Evolutionary conservation across 2,113 vertebrate genomes (phyloP).

Genomic region (Lynx canadensis): DNA sequence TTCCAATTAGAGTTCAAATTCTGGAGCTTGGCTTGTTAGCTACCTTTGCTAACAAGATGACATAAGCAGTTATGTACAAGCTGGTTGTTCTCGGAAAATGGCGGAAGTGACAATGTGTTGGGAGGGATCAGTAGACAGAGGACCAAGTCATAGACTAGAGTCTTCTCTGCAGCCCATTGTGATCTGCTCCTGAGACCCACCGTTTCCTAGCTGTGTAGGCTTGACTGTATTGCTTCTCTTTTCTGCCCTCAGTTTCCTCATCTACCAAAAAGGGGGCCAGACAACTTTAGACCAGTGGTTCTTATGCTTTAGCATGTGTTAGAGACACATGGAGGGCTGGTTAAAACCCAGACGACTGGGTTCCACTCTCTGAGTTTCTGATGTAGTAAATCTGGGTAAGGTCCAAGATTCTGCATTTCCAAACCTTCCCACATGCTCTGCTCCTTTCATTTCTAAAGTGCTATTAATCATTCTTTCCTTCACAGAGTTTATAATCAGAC

Average conservation of each 20-base stretch:
- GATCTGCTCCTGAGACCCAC: not conserved
- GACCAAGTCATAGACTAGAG: not conserved
- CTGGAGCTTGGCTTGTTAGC: not conserved
- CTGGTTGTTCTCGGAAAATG: not conserved
- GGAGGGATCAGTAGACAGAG: not conserved
- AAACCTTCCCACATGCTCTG: not conserved
- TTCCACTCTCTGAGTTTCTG: not conserved
- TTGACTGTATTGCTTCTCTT: not conserved
- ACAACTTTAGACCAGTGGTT: not conserved
- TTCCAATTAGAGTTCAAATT: not conserved
- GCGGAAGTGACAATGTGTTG: not conserved
- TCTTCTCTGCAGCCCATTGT: not conserved
- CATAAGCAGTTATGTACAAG: not conserved
- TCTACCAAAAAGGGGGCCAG: not conserved
- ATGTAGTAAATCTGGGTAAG: not conserved
- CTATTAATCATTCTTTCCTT: conserved; percentile 20
- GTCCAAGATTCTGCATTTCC: not conserved
- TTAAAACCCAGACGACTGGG: not conserved
- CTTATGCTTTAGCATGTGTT: not conserved
- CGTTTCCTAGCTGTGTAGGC: not conserved
- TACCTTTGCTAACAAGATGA: not conserved
- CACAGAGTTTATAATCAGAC: not conserved
- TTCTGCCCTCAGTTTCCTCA: not conserved
- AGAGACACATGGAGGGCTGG: not conserved
- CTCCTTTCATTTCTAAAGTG: not conserved